Conservation (phyloP, 1,140 invertebrate species). For the Asobara japonica region DNA sequence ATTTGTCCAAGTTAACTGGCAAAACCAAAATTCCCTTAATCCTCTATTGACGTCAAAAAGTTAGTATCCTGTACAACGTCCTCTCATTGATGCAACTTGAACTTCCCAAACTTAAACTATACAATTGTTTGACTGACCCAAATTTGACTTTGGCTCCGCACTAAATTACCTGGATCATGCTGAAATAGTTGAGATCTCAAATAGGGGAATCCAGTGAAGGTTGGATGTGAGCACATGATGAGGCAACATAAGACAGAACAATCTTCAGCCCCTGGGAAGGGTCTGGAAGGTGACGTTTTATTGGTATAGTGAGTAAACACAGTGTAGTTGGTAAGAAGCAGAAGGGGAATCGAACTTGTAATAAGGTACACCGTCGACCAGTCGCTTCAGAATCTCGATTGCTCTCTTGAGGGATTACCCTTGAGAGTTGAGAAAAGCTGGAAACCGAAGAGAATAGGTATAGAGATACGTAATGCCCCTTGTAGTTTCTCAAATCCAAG, state of each 20-base stretch:
- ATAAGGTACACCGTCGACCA: slow-evolving; percentile 51
- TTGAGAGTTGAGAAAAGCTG: slow-evolving; percentile 16
- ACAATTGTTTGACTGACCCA: slow-evolving; percentile 12
- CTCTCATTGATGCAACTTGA: too few species aligned
- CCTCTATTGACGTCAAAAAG: too few species aligned
- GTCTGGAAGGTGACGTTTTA: slow-evolving; percentile 28
- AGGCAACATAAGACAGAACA: slow-evolving; percentile 10
- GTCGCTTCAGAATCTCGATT: slow-evolving; percentile 44
- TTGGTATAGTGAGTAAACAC: neutral
- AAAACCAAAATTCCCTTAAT: too few species aligned
- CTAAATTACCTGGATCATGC: neutral
- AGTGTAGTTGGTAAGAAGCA: slow-evolving; percentile 48
- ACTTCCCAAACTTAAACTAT: too few species aligned
- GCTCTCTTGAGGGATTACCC: slow-evolving; percentile 43
- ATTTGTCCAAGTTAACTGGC: too few species aligned
- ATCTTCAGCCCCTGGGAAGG: slow-evolving; percentile 43
- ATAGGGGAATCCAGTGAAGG: neutral
- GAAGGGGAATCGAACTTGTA: slow-evolving; percentile 58
- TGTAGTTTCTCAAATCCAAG: slow-evolving; percentile 12
- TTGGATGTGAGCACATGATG: neutral
- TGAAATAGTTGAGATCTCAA: neutral
- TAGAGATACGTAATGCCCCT: slow-evolving; percentile 18
- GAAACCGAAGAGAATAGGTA: slow-evolving; percentile 19
- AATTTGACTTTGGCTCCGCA: neutral
- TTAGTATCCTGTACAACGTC: too few species aligned